These are phyloP conservation scores for Trichacis sp. DNA, from an alignment of 2,888 invertebrate species.

Conservation along the genomic window DNA sequence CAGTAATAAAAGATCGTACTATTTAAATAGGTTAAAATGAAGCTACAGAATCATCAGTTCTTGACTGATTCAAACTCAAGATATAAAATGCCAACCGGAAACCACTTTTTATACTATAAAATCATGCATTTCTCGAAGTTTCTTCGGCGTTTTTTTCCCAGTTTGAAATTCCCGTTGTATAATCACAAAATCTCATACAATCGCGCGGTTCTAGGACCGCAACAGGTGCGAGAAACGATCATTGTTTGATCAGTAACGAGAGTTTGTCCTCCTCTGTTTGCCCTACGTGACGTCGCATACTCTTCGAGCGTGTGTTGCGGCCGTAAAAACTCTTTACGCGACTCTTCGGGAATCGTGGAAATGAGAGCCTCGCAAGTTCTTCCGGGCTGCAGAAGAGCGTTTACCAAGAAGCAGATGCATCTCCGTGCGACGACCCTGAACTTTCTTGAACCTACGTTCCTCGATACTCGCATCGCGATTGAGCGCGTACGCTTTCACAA, in stretches of 20 bases:
- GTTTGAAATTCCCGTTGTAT: too few species aligned
- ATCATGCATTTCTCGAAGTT: too few species aligned
- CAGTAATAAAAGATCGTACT: too few species aligned
- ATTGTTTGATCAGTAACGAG: constrained; percentile 60
- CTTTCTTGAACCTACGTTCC: constrained; percentile 28
- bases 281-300: constrained; percentile 43
- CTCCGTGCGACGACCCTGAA: constrained; percentile 32
- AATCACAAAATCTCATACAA: background rate
- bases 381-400: constrained; percentile 16
- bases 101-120: too few species aligned
- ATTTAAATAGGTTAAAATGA: too few species aligned
- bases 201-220: constrained; percentile 48
- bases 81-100: too few species aligned
- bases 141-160: too few species aligned
- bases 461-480: constrained; percentile 7
- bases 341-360: constrained; percentile 48
- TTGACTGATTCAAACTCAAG: too few species aligned
- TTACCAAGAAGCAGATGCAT: constrained; percentile 57
- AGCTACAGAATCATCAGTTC: too few species aligned
- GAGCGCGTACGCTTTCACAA: constrained; percentile 31
- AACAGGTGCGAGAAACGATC: constrained; percentile 60
- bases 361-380: constrained; percentile 28
- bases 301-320: too few species aligned
- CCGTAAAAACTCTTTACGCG: constrained; percentile 21
- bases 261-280: constrained; percentile 38